Base-by-base conservation (phyloP, 2,113 vertebrate genomes). In the Corynorhinus townsendii region DNA sequence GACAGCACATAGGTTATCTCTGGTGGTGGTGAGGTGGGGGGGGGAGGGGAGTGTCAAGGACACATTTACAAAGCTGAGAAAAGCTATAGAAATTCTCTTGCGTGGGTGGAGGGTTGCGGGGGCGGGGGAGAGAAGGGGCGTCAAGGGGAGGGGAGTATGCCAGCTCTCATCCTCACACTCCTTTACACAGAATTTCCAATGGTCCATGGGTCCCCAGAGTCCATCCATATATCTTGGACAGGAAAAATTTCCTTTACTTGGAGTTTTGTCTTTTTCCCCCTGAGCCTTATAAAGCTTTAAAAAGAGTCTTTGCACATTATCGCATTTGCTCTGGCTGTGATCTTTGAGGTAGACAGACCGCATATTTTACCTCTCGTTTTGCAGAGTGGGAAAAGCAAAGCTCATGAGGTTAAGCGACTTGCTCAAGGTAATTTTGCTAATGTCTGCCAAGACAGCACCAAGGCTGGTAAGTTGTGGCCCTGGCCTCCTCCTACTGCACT, bases 281-380 rank as follows among this genome's bases (percentile, higher is more conserved):
- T 17, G 68, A 92, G 33, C 35, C 47, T n/a, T 24, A 20, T 11
- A 24, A 43, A 83, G 66, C 38, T 91, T 75, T 76, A n/a, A 80
- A 59, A 86, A 26, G 38, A 71, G 17, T 71, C 72, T 91, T 91
- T 40, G 12, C 76, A 75, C 49, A 22, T 76, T 66, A 35, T 90
- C 62, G 86, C 79, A 1, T 64, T 77, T 82, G 76, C 88, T 94
- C 80, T 91, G 45, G 16, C 62, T 80, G 4, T 75, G 64, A 89
- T 97, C 95, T 95, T 66, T 81, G 77, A 93, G 90, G 88, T 33
- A 85, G 54, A n/a, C 11, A 85, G 72, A 73, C 77, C 62, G 14
- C 92, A 79, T 33, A 8, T 62, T 89, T 97, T 88, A 81, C 86
- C 66, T 92, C 89, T 73, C 47, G 2, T 69, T 92, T 82, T 81